Conservation (phyloP, 2,888 invertebrate genomes). For the Cremastobaeus sp. region DNA sequence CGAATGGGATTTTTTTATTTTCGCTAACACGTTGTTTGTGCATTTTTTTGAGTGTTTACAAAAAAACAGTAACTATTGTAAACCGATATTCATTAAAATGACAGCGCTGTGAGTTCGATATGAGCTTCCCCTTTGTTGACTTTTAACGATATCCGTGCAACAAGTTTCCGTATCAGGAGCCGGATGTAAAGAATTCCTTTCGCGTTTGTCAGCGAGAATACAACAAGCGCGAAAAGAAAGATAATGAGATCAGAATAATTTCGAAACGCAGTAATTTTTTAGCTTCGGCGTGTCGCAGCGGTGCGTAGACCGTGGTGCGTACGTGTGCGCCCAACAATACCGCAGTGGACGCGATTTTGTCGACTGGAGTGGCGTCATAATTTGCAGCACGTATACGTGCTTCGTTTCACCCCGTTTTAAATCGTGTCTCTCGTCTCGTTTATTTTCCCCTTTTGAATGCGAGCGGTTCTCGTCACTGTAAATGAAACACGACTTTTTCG, state of each 20-base stretch:
- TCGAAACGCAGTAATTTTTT: constrained; percentile 17
- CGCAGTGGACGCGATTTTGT: constrained; percentile 46
- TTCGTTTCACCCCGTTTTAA: constrained; percentile 50
- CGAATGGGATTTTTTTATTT: too few relatives aligned
- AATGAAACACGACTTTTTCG: constrained; percentile 66
- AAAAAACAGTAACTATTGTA: constrained; percentile 30
- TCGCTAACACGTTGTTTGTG: constrained; percentile 23
- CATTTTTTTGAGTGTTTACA: constrained; percentile 23
- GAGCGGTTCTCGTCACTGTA: constrained; percentile 48
- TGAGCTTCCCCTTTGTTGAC: constrained; percentile 43
- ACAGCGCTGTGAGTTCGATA: constrained; percentile 26
- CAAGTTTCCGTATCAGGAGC: constrained; percentile 41
- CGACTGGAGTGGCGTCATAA: constrained; percentile 49
- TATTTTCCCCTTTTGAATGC: constrained; percentile 31
- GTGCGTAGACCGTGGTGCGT: background rate
- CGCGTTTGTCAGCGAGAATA: constrained; percentile 24
- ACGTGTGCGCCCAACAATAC: constrained; percentile 23
- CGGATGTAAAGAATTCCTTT: constrained; percentile 32
- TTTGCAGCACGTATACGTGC: constrained; percentile 41
- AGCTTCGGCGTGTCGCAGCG: constrained; percentile 11
- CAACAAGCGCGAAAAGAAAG: constrained; percentile 43
- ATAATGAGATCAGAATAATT: constrained; percentile 43
- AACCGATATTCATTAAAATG: constrained; percentile 43
- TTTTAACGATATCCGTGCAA: constrained; percentile 49
- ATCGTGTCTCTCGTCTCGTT: constrained; percentile 47